Evolutionary conservation across 2,888 invertebrate species (phyloP), one percentile per base, ranked within the genome.

Genomic region (Myopa tessellatipennis): DNA sequence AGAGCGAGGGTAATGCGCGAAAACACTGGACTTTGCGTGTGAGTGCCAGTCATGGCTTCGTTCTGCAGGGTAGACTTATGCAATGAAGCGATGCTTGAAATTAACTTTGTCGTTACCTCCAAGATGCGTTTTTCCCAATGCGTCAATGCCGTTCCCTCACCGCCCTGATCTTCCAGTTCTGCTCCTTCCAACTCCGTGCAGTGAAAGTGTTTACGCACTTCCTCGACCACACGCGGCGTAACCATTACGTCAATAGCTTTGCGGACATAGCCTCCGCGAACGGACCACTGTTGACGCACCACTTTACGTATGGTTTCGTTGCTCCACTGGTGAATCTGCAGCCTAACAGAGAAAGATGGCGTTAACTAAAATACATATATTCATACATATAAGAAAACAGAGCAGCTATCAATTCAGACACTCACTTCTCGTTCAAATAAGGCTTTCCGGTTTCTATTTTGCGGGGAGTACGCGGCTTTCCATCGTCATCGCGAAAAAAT

Each of bases 91-190:
- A 18, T n/a, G 1, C 3, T 6, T 52, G 7, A 10, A 70, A 45
- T 45, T 26, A 26, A 2, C 26, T 45, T 45, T 45, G 3, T 6
- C 10, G 45, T 45, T 85, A 97, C 98, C 92, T 99, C 99, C 88
- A 99, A 97, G 3, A 99, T 94, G 76, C 99, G 90, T 87, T 99
- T 99, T 90, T 99, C 99, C 99, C 99, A 99, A 87, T 99, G 99
- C 0, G 99, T 99, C 67, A 98, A 90, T 0, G 96, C 95, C 0
- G 99, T 99, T 0, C 99, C 99, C 82, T 98, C 97, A 18, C 97
- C 97, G 0, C 99, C 99, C 90, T 99, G 99, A 90, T 99, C 98
- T 90, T 99, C 99, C 65, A 99, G 88, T 88, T 99, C 99, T 0
- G 98, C 99, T 0, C 99, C 99, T 90, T 98, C 98, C 52, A 99